These are phyloP conservation scores for Iphiclides podalirius DNA, from an alignment of 2,888 invertebrate genomes.

Conservation along the genomic window DNA sequence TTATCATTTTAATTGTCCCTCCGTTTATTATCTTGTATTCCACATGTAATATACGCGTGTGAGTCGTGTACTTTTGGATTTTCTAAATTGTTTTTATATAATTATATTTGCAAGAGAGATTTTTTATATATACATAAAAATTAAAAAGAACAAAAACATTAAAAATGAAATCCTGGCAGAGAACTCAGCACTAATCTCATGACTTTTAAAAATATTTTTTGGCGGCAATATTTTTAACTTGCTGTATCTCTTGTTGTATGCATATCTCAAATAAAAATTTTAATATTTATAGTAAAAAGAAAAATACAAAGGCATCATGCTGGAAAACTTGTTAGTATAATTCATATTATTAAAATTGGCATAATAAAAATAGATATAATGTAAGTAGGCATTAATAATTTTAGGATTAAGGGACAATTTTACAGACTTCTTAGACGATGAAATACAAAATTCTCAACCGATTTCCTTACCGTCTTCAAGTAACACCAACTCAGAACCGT, in stretches of 20 bases:
- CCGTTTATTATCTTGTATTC: too few species aligned
- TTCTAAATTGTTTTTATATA: too few species aligned
- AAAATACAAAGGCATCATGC: neutral
- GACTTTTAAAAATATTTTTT: neutral
- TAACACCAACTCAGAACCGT: constrained; percentile 21
- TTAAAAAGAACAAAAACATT: too few species aligned
- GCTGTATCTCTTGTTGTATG: neutral
- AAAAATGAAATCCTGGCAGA: neutral
- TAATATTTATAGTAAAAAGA: constrained; percentile 27
- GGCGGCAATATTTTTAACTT: neutral
- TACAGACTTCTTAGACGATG: constrained; percentile 59
- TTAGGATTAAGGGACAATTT: constrained; percentile 47
- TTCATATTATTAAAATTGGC: neutral
- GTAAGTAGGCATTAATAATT: neutral
- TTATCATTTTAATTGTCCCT: too few species aligned
- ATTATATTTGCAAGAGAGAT: too few species aligned
- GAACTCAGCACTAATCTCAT: neutral
- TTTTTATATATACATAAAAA: too few species aligned
- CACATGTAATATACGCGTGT: too few species aligned
- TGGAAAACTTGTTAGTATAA: constrained; percentile 10
- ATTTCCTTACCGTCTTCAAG: constrained; percentile 50
- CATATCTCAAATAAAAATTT: neutral
- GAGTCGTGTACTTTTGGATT: too few species aligned
- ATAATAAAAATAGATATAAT: neutral
- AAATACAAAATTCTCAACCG: constrained; percentile 59